Percentiles rank a stretch among this genome's conserved stretches.
Evolutionary conservation across 1,140 invertebrate species (phyloP).

Genomic region (Temnothorax longispinosus): DNA sequence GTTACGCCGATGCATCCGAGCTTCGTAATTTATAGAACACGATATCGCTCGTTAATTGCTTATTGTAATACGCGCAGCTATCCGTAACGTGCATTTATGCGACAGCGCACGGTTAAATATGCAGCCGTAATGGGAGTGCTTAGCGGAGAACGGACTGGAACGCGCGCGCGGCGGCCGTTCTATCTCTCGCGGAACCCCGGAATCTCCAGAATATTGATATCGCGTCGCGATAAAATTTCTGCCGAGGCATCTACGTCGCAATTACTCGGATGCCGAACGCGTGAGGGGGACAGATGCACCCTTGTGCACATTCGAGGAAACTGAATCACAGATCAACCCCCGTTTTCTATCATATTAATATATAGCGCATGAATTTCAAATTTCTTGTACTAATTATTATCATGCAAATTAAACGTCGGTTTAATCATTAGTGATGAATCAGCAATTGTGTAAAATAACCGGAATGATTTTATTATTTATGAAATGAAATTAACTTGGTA

Average conservation of each 20-base stretch:
- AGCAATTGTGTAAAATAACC: not conserved
- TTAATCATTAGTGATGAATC: slow-evolving; percentile 5
- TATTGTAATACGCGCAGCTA: slow-evolving; percentile 61
- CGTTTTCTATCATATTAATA: slow-evolving; percentile 19
- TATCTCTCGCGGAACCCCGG: slow-evolving; percentile 19
- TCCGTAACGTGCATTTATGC: slow-evolving; percentile 62
- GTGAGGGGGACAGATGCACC: not conserved
- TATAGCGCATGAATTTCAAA: not conserved
- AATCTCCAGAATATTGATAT: slow-evolving; percentile 50
- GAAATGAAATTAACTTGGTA: slow-evolving; percentile 2
- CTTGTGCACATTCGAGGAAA: not conserved
- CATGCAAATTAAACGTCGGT: not conserved
- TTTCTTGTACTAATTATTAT: not conserved
- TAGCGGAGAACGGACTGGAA: slow-evolving; percentile 47
- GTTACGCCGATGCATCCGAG: slow-evolving; percentile 55
- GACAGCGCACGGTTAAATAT: slow-evolving; percentile 58
- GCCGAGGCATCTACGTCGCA: slow-evolving; percentile 20
- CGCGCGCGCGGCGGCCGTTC: slow-evolving; percentile 26
- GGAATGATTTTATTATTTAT: slow-evolving; percentile 6
- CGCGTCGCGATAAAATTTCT: slow-evolving; percentile 42
- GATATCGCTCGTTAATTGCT: slow-evolving; percentile 62
- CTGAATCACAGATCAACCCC: not conserved
- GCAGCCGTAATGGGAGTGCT: slow-evolving; percentile 56
- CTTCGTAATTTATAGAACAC: slow-evolving; percentile 59
- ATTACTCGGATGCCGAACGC: slow-evolving; percentile 31